Evolutionary conservation across 2,888 invertebrate species (phyloP), one percentile per base, ranked within the genome.

Genomic region (Tetranychus piercei): DNA sequence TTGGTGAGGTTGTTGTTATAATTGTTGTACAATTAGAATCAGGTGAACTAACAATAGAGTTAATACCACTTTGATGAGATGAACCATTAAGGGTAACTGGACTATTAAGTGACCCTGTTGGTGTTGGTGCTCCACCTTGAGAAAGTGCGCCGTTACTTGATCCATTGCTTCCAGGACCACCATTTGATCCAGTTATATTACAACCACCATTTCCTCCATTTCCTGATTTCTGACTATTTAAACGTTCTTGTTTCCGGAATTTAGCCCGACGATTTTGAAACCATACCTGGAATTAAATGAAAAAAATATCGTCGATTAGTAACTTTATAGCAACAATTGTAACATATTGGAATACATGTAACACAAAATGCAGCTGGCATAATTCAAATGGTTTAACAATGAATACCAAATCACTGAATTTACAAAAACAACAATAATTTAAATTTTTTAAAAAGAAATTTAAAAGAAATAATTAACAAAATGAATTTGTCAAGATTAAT

Each of bases 221-320:
- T 9, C 34, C 22, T 69, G 71, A 43, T 71, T 71, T 71, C 5
- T 71, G 71, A 44, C 11, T 43, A 44, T 71, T 71, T 18, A 71
- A 44, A 20, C 71, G 44, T 11, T 71, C 71, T 81, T 91, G 90
- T 82, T 94, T 94, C 11, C 95, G 86, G 81, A 94, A 94, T 83
- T 94, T 94, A 74, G 94, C 94, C 70, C 94, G 87, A n/a, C 94
- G 87, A 82, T 94, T 94, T 86, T 93, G 92, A 82, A 93, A 94
- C 89, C 89, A 89, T 74, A 88, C 89, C 88, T 87, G n/a, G 1
- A 1, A 45, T 23, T 69, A 22, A 7, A 66, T 15, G 15, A 66
- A 66, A 66, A 11, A 66, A 34, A 34, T 5, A 34, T 34, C 34
- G 34, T 34, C 34, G 0, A 34, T 34, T 34, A 34, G 34, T 34